A percentile compares a stretch with the other conserved stretches of the same genome.
phyloP scores from a whole-genome alignment of 2,113 vertebrate species.

The Cinclus mexicanus region DNA sequence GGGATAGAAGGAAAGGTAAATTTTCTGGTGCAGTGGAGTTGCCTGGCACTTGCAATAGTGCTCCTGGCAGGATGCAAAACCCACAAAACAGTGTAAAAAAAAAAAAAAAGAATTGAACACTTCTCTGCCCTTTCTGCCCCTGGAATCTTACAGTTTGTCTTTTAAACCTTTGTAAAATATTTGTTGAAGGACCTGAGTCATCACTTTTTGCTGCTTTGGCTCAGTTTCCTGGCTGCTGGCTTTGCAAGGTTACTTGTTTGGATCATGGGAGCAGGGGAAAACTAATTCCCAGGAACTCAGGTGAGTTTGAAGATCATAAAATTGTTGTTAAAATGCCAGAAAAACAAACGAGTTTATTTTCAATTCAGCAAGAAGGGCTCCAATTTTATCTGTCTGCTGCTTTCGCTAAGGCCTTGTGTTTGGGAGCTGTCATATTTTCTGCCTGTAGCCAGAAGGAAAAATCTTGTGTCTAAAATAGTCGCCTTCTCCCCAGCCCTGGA shows the following conservation, averaged over 20 bases:
- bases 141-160: not conserved
- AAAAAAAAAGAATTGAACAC: not conserved
- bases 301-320: not conserved
- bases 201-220: not conserved
- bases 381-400: not conserved
- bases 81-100: fast-evolving
- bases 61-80: not conserved
- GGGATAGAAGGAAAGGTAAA: not conserved
- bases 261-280: not conserved
- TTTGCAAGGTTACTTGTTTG: not conserved
- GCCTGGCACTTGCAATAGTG: not conserved
- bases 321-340: not conserved
- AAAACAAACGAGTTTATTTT: not conserved
- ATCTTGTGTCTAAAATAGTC: not conserved
- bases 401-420: not conserved
- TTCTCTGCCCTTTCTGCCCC: not conserved
- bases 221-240: not conserved
- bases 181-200: not conserved
- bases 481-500: not conserved
- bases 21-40: not conserved
- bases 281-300: not conserved
- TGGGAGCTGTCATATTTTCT: not conserved
- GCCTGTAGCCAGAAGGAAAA: constrained; percentile 22
- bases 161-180: not conserved
- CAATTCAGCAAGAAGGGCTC: not conserved